Evolutionary conservation across 1,140 invertebrate species (phyloP).

Genomic region (Heliconius eleuchia): DNA sequence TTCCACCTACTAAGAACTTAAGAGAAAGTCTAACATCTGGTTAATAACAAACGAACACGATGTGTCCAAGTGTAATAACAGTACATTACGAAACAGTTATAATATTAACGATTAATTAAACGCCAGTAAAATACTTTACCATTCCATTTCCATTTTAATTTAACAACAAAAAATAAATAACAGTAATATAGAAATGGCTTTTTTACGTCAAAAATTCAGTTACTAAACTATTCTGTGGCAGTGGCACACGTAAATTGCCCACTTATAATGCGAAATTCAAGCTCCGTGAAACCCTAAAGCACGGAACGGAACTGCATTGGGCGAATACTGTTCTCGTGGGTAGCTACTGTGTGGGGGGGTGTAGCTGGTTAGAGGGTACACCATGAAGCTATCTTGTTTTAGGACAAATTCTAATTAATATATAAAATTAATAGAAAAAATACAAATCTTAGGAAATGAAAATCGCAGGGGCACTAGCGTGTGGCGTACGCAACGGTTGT

Average conservation of each 20-base stretch:
- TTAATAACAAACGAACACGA: no score
- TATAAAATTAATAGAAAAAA: no score
- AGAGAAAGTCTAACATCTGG: no score
- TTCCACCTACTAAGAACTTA: no score
- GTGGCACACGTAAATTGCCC: constrained; percentile 41
- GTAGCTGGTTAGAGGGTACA: constrained; percentile 8
- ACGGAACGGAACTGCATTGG: constrained; percentile 32
- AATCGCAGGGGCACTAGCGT: no score
- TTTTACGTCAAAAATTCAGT: constrained; percentile 36
- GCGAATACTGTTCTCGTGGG: constrained; percentile 20
- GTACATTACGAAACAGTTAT: no score
- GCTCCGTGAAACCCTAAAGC: constrained; percentile 37
- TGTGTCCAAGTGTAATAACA: no score
- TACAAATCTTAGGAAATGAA: no score
- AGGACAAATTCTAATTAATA: constrained; percentile 14
- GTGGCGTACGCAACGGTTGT: no score
- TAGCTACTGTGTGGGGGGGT: not conserved
- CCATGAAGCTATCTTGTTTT: constrained; percentile 38
- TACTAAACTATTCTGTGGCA: constrained; percentile 36
- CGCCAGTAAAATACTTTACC: not conserved
- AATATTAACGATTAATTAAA: not conserved
- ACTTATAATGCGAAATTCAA: constrained; percentile 43
- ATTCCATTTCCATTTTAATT: constrained; percentile 8
- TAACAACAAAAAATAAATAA: constrained; percentile 18
- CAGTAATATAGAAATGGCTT: constrained; percentile 28